Percentiles rank a stretch among this genome's conserved stretches.
These are phyloP conservation scores for Drosophila bipectinata DNA, from an alignment of 1,140 invertebrate species.

Conservation along the genomic window DNA sequence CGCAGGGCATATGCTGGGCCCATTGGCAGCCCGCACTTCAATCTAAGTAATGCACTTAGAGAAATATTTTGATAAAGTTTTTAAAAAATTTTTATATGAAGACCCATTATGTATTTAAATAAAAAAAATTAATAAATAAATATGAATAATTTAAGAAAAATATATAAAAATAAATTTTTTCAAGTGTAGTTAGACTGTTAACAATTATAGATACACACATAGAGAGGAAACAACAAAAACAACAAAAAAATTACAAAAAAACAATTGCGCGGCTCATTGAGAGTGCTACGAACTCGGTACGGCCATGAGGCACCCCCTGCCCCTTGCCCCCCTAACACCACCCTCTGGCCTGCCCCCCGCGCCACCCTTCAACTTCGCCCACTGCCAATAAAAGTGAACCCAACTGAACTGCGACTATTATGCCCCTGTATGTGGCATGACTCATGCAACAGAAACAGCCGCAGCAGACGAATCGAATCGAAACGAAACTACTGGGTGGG, in stretches of 20 bases:
- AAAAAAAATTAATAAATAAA: too few relatives aligned
- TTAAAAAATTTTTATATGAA: too few relatives aligned
- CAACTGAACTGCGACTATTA: conserved; percentile 66
- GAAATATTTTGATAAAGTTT: not conserved
- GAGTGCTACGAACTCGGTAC: conserved; percentile 73
- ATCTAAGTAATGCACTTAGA: conserved; percentile 30
- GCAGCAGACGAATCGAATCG: conserved; percentile 67
- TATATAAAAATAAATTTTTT: not conserved
- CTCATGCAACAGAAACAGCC: conserved; percentile 73
- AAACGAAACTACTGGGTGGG: conserved; percentile 4
- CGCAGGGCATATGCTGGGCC: conserved; percentile 45
- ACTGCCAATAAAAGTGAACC: conserved; percentile 79
- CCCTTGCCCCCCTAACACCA: conserved; percentile 23
- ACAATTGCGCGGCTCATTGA: conserved; percentile 76
- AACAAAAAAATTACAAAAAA: conserved; percentile 18
- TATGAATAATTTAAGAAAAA: too few relatives aligned
- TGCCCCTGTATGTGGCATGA: conserved; percentile 63
- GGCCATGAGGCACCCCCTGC: conserved; percentile 36
- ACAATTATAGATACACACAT: conserved; percentile 45
- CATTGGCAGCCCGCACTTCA: conserved; percentile 7
- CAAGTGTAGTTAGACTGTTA: conserved; percentile 39
- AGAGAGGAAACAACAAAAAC: conserved; percentile 14
- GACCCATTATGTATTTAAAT: too few relatives aligned
- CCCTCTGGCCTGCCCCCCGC: conserved; percentile 53
- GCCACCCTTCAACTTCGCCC: conserved; percentile 49